phyloP scores from a whole-genome alignment of 2,888 invertebrate genomes.

The Geotrupes spiniger region DNA sequence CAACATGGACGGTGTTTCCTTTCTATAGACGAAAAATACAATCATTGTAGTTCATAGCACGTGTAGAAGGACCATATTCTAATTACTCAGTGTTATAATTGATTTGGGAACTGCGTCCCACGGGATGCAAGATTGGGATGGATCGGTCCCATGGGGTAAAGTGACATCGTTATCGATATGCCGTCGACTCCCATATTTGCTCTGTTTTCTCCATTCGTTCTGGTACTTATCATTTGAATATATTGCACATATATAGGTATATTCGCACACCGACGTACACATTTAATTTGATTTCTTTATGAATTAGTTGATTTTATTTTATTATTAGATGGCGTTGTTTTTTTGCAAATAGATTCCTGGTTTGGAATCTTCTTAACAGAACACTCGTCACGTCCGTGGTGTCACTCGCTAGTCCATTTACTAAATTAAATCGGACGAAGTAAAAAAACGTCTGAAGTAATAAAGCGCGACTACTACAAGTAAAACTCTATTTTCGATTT shows the following conservation, averaged over 20 bases:
- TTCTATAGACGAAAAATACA: too few species aligned
- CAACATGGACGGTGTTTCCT: too few species aligned
- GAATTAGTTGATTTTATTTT: neutral
- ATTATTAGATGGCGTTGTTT: neutral
- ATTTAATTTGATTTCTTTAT: neutral
- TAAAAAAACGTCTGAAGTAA: conserved; percentile 35
- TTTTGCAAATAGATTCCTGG: too few species aligned
- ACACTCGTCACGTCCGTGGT: conserved; percentile 44
- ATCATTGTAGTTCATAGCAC: conserved; percentile 2
- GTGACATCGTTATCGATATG: conserved; percentile 35
- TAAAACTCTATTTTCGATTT: neutral
- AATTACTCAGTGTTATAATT: conserved; percentile 37
- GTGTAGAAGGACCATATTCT: conserved; percentile 32
- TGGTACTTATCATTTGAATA: neutral
- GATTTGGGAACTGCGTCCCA: conserved; percentile 35
- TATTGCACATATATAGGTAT: neutral
- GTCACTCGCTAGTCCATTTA: conserved; percentile 47
- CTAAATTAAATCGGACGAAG: conserved; percentile 45
- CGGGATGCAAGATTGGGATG: conserved; percentile 33
- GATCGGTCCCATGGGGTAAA: conserved; percentile 34
- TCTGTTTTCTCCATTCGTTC: conserved; percentile 21
- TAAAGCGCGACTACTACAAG: conserved; percentile 23
- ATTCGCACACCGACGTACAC: neutral
- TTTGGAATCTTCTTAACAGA: conserved; percentile 41
- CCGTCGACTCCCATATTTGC: conserved; percentile 31